Evolutionary conservation across 2,888 invertebrate genomes (phyloP), one percentile per base, ranked within the genome.

Genomic region (Hanleya hanleyi): DNA sequence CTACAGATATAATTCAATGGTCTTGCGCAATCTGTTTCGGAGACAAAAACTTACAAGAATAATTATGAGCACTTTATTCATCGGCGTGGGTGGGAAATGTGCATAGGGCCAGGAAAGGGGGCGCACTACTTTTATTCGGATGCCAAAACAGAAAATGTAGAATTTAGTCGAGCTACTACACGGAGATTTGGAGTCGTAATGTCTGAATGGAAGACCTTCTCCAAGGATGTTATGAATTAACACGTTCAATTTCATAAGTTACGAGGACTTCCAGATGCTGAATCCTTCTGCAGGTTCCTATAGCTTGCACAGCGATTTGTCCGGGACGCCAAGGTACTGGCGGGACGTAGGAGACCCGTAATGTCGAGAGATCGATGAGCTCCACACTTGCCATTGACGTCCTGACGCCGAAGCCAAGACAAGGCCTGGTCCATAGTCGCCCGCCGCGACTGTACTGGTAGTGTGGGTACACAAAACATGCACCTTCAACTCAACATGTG

Each of bases 211-310:
- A 29, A 26, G 57, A 15, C 29, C 4, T 3, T 29, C 15, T 22
- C 57, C 12, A 22, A 57, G 57, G 57, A 57, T 57, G 57, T 26
- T 57, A 57, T 26, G 57, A 57, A 57, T 57, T 57, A 57, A 57
- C 4, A 18, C 57, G 57, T 57, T 57, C 57, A 32, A 57, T 57
- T 57, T 57, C 57, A 57, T 57, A 57, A 57, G 22, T 15, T 3
- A 57, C 22, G 57, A 57, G 29, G 57, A 26, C 12, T 29, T 15
- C 57, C 57, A 57, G 57, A 57, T 57, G 57, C 26, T 4, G 4
- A 4, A 32, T 4, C 26, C 12, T 57, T 15, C 57, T 1, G 57
- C 32, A 32, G 57, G 26, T 57, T 4, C 12, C 22, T 32, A 57
- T 15, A 29, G 29, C 57, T 29, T 26, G 29, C 57, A 4, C 26